Evolutionary conservation across 2,113 vertebrate genomes (phyloP).

Genomic region (Lampris incognitus): DNA sequence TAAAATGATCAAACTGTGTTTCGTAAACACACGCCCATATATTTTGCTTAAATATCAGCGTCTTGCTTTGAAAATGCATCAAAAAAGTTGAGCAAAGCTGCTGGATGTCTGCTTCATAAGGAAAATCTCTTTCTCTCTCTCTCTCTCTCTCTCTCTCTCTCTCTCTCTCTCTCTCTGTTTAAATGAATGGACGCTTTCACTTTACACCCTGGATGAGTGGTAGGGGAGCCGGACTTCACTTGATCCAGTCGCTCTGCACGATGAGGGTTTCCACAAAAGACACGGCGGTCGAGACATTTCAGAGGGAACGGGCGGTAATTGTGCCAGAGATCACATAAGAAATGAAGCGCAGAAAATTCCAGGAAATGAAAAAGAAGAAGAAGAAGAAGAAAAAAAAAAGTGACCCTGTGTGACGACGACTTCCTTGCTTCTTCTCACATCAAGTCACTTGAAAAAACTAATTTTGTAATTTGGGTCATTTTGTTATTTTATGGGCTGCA

Average conservation of each 20-base stretch:
- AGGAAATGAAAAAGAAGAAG: constrained; percentile 41
- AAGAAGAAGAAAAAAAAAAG: constrained; percentile 54
- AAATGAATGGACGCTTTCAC: constrained; percentile 60
- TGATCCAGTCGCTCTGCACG: constrained; percentile 71
- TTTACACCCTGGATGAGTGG: constrained; percentile 61
- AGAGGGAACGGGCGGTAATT: constrained; percentile 67
- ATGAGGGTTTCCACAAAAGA: constrained; percentile 75
- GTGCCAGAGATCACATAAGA: constrained; percentile 74
- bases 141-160: too few species aligned
- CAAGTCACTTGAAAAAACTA: constrained; percentile 51
- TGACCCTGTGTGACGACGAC: constrained; percentile 66
- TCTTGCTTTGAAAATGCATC: constrained; percentile 25
- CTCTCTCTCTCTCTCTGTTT: constrained; percentile 61
- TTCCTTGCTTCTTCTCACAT: constrained; percentile 62
- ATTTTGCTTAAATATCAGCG: constrained; percentile 34
- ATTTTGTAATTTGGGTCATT: constrained; percentile 65
- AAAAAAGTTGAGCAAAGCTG: constrained; percentile 34
- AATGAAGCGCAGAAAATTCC: constrained; percentile 58
- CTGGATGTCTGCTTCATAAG: constrained; percentile 67
- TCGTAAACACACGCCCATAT: background rate
- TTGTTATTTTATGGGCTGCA: constrained; percentile 45
- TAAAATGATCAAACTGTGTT: background rate
- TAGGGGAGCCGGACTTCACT: constrained; percentile 70
- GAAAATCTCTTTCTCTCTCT: constrained; percentile 27
- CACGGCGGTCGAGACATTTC: constrained; percentile 74